Evolutionary conservation across 2,113 vertebrate species (phyloP).

Genomic region (Martes martes): DNA sequence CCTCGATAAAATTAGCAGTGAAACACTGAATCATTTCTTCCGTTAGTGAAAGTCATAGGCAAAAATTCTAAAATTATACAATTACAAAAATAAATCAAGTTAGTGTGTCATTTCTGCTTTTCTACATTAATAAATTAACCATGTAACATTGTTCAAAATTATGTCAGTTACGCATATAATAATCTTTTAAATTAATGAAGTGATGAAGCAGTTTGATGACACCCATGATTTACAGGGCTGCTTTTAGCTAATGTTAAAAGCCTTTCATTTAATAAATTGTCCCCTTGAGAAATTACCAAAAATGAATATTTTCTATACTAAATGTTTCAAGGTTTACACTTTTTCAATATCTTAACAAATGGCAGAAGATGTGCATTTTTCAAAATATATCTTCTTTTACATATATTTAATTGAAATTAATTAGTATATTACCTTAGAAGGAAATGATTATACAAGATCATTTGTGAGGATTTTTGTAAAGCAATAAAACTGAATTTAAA

Average conservation of each 20-base stretch:
- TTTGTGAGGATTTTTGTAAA: slow-evolving; percentile 83
- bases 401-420: slow-evolving; percentile 91
- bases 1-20: slow-evolving; percentile 58
- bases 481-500: slow-evolving; percentile 85
- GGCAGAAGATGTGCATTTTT: slow-evolving; percentile 83
- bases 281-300: slow-evolving; percentile 91
- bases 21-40: slow-evolving; percentile 76
- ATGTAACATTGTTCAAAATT: slow-evolving; percentile 95
- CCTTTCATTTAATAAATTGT: slow-evolving; percentile 91
- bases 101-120: slow-evolving; percentile 87
- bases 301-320: slow-evolving; percentile 91
- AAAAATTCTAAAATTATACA: slow-evolving; percentile 89
- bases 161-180: slow-evolving; percentile 92
- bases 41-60: slow-evolving; percentile 83
- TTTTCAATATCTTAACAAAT: slow-evolving; percentile 89
- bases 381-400: slow-evolving; percentile 88
- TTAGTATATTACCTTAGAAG: slow-evolving; percentile 85
- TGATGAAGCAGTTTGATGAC: slow-evolving; percentile 91
- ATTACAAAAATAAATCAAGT: slow-evolving; percentile 89
- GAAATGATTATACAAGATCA: slow-evolving; percentile 80
- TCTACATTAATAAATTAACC: slow-evolving; percentile 92
- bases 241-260: slow-evolving; percentile 93
- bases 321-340: slow-evolving; percentile 91
- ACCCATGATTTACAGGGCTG: slow-evolving; percentile 90
- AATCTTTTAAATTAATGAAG: slow-evolving; percentile 97